Conservation (phyloP, 2,888 invertebrate species). For the Brenthis ino region DNA sequence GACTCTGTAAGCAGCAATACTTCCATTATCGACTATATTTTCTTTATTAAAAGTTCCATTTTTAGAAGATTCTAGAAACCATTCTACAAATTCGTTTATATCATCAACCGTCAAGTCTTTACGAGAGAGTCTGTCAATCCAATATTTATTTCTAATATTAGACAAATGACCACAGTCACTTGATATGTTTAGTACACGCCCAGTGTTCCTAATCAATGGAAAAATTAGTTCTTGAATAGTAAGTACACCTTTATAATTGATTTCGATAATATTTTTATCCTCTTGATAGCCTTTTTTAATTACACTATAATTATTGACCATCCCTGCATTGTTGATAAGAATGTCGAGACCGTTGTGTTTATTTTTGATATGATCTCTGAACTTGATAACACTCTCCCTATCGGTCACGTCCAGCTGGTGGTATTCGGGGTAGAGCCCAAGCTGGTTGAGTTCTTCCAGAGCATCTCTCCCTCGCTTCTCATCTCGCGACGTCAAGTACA, state of each 20-base stretch:
- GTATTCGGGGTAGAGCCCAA: conserved; percentile 45
- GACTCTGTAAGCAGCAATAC: conserved; percentile 83
- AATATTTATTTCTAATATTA: conserved; percentile 75
- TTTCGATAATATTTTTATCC: conserved; percentile 83
- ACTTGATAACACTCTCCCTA: conserved; percentile 79
- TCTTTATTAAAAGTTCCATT: conserved; percentile 55
- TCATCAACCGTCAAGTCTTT: conserved; percentile 55
- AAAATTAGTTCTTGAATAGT: conserved; percentile 85
- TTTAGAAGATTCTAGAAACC: conserved; percentile 80
- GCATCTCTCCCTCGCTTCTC: conserved; percentile 49
- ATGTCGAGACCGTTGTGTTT: conserved; percentile 87
- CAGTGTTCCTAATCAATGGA: conserved; percentile 85
- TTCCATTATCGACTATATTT: conserved; percentile 70
- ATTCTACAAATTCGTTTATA: conserved; percentile 80
- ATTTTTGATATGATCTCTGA: conserved; percentile 80
- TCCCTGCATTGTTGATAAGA: conserved; percentile 89
- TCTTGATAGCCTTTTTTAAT: conserved; percentile 51
- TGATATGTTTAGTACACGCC: conserved; percentile 88
- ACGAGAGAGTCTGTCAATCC: conserved; percentile 58
- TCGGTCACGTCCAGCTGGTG: conserved; percentile 84
- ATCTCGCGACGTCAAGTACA: conserved; percentile 86
- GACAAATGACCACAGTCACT: conserved; percentile 85
- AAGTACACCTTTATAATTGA: conserved; percentile 86
- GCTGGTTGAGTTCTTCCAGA: conserved; percentile 48
- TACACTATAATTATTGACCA: conserved; percentile 69